phyloP scores from a whole-genome alignment of 2,797 vertebrate species.

The Gadopsis marmoratus region DNA sequence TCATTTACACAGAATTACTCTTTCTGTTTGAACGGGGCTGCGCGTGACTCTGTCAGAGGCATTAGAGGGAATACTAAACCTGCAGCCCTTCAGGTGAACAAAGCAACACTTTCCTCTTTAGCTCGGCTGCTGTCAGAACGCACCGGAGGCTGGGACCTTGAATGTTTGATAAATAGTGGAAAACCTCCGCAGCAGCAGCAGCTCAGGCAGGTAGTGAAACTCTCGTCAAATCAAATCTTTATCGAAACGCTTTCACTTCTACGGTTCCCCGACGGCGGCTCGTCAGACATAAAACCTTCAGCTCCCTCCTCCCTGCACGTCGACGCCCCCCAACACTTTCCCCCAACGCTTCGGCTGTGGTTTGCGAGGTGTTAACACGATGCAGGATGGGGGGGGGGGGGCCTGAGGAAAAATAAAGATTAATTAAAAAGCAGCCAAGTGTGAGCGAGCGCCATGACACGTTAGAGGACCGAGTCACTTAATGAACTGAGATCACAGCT shows the following conservation, averaged over 20 bases:
- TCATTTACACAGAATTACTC: slow-evolving; percentile 63
- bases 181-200: slow-evolving; percentile 7
- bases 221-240: slow-evolving; percentile 39
- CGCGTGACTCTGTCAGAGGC: slow-evolving; percentile 19
- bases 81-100: slow-evolving; percentile 50
- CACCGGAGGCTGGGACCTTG: slow-evolving; percentile 30
- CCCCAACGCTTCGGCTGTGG: slow-evolving; percentile 19
- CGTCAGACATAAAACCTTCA: background rate
- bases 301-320: background rate
- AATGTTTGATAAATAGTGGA: slow-evolving; percentile 30
- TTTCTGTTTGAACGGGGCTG: slow-evolving; percentile 66
- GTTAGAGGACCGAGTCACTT: slow-evolving; percentile 61
- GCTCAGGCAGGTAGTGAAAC: slow-evolving; percentile 2
- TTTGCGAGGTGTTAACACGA: slow-evolving; percentile 63
- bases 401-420: slow-evolving; percentile 65
- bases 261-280: slow-evolving; percentile 8
- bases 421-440: slow-evolving; percentile 72
- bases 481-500: slow-evolving; percentile 75
- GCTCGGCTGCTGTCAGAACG: slow-evolving; percentile 47
- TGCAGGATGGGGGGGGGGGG: slow-evolving; percentile 19
- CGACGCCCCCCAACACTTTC: slow-evolving; percentile 29
- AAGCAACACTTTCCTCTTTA: slow-evolving; percentile 52
- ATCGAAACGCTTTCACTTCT: background rate
- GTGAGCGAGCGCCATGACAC: slow-evolving; percentile 58
- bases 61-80: slow-evolving; percentile 53